Evolutionary conservation across 2,888 invertebrate species (phyloP).

Genomic region (Trichogramma evanescens): DNA sequence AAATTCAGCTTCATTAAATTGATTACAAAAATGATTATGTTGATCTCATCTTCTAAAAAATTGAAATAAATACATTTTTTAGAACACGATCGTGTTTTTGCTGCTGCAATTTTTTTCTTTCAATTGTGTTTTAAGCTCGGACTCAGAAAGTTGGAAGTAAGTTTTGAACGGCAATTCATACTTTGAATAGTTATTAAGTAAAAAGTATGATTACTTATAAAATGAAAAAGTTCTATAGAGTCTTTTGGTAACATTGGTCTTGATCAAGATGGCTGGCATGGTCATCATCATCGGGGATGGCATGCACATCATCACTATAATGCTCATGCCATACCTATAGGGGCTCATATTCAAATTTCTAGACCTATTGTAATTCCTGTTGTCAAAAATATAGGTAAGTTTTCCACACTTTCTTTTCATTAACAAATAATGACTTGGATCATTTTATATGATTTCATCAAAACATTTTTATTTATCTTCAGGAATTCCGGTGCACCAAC

Average conservation of each 20-base stretch:
- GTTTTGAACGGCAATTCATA: constrained; percentile 3
- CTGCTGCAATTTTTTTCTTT: constrained; percentile 25
- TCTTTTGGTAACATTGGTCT: too few relatives aligned
- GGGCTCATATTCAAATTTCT: constrained; percentile 60
- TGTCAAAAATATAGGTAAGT: constrained; percentile 57
- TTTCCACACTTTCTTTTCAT: neutral
- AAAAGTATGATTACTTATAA: too few relatives aligned
- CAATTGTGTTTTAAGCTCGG: constrained; percentile 19
- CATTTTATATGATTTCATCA: neutral
- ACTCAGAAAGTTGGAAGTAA: constrained; percentile 35
- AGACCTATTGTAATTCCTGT: constrained; percentile 61
- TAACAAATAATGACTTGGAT: neutral
- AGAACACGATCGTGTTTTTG: constrained; percentile 28
- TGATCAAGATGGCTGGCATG: constrained; percentile 14
- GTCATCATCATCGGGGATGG: neutral
- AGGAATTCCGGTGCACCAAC: constrained; percentile 56
- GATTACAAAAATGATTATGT: neutral
- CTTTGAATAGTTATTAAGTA: neutral
- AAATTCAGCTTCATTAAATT: constrained; percentile 30
- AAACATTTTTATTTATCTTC: neutral
- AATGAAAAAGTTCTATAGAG: too few relatives aligned
- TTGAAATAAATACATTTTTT: constrained; percentile 5
- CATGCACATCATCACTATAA: constrained; percentile 40
- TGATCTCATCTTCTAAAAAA: neutral
- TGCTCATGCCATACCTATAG: constrained; percentile 52